Conservation (phyloP, 2,888 invertebrate species). For the Cistogaster globosa region DNA sequence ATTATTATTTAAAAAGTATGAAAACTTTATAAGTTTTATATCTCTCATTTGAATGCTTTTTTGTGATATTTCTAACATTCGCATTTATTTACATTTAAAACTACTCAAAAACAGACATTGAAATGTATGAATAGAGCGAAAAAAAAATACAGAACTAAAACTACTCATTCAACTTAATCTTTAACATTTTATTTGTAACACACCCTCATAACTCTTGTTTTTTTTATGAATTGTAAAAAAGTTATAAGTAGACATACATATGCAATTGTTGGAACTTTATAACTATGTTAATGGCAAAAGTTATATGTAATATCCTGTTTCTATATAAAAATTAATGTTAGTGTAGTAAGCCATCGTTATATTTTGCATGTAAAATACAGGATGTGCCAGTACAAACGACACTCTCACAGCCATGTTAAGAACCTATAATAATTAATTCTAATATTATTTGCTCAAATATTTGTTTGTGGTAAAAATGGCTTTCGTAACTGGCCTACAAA, state of each 20-base stretch:
- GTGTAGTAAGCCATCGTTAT: slow-evolving; percentile 6
- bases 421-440: too few species aligned
- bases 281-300: slow-evolving; percentile 26
- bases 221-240: background rate
- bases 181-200: slow-evolving; percentile 15
- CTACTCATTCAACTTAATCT: slow-evolving; percentile 25
- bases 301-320: slow-evolving; percentile 51
- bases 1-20: slow-evolving; percentile 58
- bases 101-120: slow-evolving; percentile 10
- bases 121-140: background rate
- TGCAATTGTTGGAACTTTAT: background rate
- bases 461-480: too few species aligned
- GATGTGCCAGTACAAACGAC: too few species aligned
- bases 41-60: slow-evolving; percentile 5
- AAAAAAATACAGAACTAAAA: background rate
- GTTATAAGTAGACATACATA: background rate
- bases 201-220: slow-evolving; percentile 22
- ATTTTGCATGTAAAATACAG: background rate
- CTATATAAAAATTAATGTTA: slow-evolving; percentile 23
- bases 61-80: slow-evolving; percentile 41
- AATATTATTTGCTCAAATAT: too few species aligned
- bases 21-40: slow-evolving; percentile 26
- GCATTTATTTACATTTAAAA: slow-evolving; percentile 52
- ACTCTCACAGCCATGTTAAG: too few species aligned
- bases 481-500: too few species aligned